Conservation (phyloP, 2,113 vertebrate genomes). For the Corydoras maculifer region DNA sequence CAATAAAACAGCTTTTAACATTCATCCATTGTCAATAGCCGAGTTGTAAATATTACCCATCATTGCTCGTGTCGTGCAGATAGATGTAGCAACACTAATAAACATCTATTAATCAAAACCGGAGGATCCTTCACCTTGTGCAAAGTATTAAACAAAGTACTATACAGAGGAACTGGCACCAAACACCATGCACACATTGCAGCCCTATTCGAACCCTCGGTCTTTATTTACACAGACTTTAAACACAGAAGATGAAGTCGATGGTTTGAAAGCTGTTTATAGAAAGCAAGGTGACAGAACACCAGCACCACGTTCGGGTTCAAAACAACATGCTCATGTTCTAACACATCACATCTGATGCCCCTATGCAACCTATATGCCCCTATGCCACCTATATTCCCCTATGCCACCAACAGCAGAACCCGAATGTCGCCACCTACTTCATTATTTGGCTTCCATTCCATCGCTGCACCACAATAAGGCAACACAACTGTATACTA, state of each 20-base stretch:
- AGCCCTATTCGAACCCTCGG: not conserved
- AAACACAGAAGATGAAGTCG: not conserved
- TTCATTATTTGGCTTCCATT: too few relatives aligned
- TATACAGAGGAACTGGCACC: not conserved
- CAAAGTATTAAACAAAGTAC: not conserved
- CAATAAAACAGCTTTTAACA: not conserved
- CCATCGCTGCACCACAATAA: too few relatives aligned
- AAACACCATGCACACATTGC: not conserved
- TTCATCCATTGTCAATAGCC: too few relatives aligned
- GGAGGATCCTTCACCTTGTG: not conserved
- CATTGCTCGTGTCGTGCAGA: too few relatives aligned
- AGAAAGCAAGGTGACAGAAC: conserved; percentile 6
- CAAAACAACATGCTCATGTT: not conserved
- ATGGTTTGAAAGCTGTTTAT: not conserved
- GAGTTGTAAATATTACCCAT: too few relatives aligned
- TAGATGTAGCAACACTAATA: too few relatives aligned
- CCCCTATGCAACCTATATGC: not conserved
- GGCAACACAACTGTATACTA: too few relatives aligned
- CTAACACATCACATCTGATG: not conserved
- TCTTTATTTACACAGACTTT: not conserved
- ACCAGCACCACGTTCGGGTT: conserved; percentile 5
- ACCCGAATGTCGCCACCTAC: too few relatives aligned
- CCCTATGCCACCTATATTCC: too few relatives aligned
- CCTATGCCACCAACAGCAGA: not conserved
- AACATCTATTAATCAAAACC: not conserved